These are phyloP conservation scores for Tuta absoluta DNA, from an alignment of 2,888 invertebrate species.

Conservation along the genomic window DNA sequence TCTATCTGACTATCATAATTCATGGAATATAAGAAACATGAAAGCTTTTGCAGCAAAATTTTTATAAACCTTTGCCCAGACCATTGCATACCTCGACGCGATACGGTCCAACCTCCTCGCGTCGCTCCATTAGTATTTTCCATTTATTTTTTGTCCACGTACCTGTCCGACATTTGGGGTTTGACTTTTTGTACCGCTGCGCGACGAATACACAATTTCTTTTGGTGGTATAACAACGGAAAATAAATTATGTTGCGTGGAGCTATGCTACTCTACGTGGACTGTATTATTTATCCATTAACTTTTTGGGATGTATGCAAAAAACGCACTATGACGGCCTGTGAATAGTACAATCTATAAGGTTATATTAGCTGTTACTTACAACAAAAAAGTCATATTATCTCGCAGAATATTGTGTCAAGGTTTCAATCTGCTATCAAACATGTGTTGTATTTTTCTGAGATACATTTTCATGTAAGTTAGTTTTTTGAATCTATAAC, in stretches of 20 bases:
- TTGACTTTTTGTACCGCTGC: slow-evolving; percentile 73
- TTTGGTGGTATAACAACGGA: slow-evolving; percentile 63
- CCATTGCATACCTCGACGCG: slow-evolving; percentile 57
- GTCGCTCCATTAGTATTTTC: slow-evolving; percentile 80
- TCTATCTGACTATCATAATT: too few species aligned
- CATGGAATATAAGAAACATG: too few species aligned
- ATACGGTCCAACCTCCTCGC: slow-evolving; percentile 65
- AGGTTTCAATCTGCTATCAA: too few species aligned
- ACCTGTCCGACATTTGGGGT: slow-evolving; percentile 79
- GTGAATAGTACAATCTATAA: background rate
- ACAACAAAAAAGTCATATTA: too few species aligned
- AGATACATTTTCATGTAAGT: too few species aligned
- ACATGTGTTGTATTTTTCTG: too few species aligned
- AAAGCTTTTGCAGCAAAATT: background rate
- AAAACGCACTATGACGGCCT: slow-evolving; percentile 2
- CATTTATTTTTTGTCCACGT: slow-evolving; percentile 81
- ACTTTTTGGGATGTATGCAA: slow-evolving; percentile 48
- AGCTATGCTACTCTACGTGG: slow-evolving; percentile 55
- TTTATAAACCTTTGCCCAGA: background rate
- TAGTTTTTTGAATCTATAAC: too few species aligned
- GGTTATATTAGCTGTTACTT: background rate
- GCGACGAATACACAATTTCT: slow-evolving; percentile 79
- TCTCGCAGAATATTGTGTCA: too few species aligned
- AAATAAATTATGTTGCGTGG: slow-evolving; percentile 75
- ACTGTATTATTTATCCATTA: slow-evolving; percentile 69